phyloP scores from a whole-genome alignment of 2,888 invertebrate genomes.

The Acrocera orbiculus region DNA sequence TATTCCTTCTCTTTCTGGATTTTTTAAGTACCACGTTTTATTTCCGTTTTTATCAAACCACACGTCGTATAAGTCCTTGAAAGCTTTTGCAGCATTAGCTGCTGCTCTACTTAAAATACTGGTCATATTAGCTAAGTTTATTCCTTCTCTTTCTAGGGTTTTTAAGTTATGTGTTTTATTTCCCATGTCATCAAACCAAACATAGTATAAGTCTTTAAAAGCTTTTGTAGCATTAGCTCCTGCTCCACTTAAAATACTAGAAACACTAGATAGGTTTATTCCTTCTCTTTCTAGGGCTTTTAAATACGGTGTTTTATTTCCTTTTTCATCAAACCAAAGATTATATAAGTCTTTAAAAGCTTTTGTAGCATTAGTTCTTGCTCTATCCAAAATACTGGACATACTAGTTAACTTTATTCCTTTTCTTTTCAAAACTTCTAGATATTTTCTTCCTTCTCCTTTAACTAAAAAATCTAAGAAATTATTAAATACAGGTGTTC shows the following conservation, averaged over 20 bases:
- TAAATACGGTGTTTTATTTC: slow-evolving; percentile 15
- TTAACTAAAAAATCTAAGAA: slow-evolving; percentile 21
- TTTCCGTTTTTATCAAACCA: slow-evolving; percentile 12
- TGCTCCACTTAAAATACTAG: slow-evolving; percentile 16
- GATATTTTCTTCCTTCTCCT: not conserved
- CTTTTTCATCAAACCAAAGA: slow-evolving; percentile 11
- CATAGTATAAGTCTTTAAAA: slow-evolving; percentile 15
- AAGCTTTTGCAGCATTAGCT: slow-evolving; percentile 12
- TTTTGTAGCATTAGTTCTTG: slow-evolving; percentile 10
- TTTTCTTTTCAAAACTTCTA: slow-evolving; percentile 2
- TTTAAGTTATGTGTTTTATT: slow-evolving; percentile 1
- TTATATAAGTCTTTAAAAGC: slow-evolving; percentile 14
- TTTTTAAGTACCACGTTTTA: slow-evolving; percentile 5
- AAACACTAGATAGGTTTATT: slow-evolving; percentile 15
- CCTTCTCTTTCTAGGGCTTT: slow-evolving; percentile 11
- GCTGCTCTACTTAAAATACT: slow-evolving; percentile 15
- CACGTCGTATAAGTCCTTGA: slow-evolving; percentile 13
- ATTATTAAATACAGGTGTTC: slow-evolving; percentile 20
- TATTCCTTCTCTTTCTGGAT: slow-evolving; percentile 1
- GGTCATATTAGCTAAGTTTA: slow-evolving; percentile 11
- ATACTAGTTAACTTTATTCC: not conserved
- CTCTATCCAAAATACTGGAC: slow-evolving; percentile 5
- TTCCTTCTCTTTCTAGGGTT: not conserved
- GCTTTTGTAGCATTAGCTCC: slow-evolving; percentile 9
- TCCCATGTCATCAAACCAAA: slow-evolving; percentile 7